Percentiles rank a stretch among this genome's conserved stretches.
Evolutionary conservation across 2,797 vertebrate species (phyloP).

Genomic region (Australoheros facetus): DNA sequence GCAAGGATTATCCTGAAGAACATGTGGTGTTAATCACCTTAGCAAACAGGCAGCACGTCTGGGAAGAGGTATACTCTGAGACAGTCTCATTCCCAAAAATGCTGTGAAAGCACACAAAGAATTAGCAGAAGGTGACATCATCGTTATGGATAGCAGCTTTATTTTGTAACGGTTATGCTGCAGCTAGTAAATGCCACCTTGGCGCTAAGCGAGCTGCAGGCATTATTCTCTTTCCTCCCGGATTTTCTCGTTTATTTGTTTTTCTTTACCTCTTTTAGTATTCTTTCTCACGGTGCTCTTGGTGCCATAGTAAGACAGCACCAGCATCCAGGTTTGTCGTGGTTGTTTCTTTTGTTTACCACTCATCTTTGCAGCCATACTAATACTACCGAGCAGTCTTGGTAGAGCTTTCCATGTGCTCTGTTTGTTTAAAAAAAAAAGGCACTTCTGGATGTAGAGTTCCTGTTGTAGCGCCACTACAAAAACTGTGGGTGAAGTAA

Average conservation of each 20-base stretch:
- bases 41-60: conserved; percentile 57
- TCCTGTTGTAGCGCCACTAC: neutral
- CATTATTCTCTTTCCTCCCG: conserved; percentile 3
- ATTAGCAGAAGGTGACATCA: conserved; percentile 69
- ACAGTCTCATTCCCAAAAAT: conserved; percentile 53
- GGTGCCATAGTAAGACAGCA: neutral
- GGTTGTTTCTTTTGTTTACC: neutral
- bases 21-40: conserved; percentile 70
- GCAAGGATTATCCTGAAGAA: conserved; percentile 55
- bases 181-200: conserved; percentile 36
- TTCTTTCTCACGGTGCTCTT: neutral
- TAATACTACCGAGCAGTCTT: neutral
- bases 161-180: conserved; percentile 17
- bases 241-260: neutral
- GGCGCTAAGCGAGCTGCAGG: conserved; percentile 23
- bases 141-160: conserved; percentile 44
- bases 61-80: conserved; percentile 41
- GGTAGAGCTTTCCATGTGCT: neutral
- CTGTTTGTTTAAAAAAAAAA: neutral
- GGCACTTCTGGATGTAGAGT: neutral
- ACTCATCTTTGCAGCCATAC: neutral
- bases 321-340: neutral
- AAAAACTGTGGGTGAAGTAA: neutral
- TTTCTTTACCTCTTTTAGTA: neutral
- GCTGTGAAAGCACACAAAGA: conserved; percentile 60